phyloP scores from a whole-genome alignment of 2,888 invertebrate genomes.

The Idaea aversata region DNA sequence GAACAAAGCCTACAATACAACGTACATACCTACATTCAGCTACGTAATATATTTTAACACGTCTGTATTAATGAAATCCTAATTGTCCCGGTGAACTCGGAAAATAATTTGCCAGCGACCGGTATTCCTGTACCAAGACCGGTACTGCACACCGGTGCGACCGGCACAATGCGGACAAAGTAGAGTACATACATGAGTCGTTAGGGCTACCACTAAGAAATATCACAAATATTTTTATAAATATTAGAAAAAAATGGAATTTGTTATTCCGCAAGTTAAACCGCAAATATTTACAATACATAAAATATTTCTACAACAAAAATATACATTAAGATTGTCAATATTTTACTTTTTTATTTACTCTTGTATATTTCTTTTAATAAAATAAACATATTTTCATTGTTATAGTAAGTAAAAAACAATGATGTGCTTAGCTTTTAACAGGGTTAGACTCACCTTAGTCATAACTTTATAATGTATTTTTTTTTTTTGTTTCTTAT shows the following conservation, averaged over 20 bases:
- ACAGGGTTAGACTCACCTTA: too few relatives aligned
- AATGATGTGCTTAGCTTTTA: too few relatives aligned
- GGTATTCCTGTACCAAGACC: neutral
- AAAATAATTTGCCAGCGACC: neutral
- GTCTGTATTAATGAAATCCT: slow-evolving; percentile 4
- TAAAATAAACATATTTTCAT: too few relatives aligned
- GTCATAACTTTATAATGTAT: too few relatives aligned
- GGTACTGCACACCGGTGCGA: neutral
- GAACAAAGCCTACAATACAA: neutral
- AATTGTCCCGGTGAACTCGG: slow-evolving; percentile 4
- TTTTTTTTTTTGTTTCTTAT: too few relatives aligned
- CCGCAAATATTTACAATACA: too few relatives aligned
- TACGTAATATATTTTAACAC: neutral
- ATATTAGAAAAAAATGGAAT: neutral
- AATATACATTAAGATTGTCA: too few relatives aligned
- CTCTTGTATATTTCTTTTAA: too few relatives aligned
- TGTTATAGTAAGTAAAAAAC: too few relatives aligned
- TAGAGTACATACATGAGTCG: neutral
- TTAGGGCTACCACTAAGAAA: neutral
- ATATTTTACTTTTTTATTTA: too few relatives aligned
- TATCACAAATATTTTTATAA: neutral
- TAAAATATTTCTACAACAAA: too few relatives aligned
- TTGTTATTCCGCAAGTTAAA: too few relatives aligned
- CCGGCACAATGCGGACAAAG: neutral
- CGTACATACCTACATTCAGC: neutral